phyloP scores from a whole-genome alignment of 2,888 invertebrate species.

The Emmelina monodactyla region DNA sequence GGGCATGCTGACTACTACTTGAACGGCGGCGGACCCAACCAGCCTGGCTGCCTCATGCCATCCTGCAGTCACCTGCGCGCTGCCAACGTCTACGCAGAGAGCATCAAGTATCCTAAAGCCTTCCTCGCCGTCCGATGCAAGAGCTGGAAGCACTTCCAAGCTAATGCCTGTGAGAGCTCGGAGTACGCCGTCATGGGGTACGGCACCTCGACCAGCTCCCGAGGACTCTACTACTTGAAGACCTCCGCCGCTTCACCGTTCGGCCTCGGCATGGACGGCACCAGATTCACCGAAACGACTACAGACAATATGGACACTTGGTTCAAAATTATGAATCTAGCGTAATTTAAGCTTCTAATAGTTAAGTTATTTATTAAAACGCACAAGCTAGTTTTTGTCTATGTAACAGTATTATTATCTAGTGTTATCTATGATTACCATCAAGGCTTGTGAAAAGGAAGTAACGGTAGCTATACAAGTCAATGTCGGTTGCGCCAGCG shows the following conservation, averaged over 20 bases:
- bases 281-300: slow-evolving; percentile 22
- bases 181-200: slow-evolving; percentile 47
- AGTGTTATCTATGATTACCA: no score
- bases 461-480: no score
- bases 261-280: slow-evolving; percentile 49
- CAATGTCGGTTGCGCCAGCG: no score
- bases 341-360: slow-evolving; percentile 17
- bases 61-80: slow-evolving; percentile 57
- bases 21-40: slow-evolving; percentile 73
- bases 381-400: neutral
- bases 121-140: slow-evolving; percentile 43
- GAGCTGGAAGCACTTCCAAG: slow-evolving; percentile 45
- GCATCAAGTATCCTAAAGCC: slow-evolving; percentile 41
- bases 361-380: neutral
- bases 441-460: no score
- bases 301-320: slow-evolving; percentile 22
- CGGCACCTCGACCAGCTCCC: slow-evolving; percentile 44
- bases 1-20: slow-evolving; percentile 80
- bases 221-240: slow-evolving; percentile 51
- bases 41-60: slow-evolving; percentile 72
- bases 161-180: slow-evolving; percentile 36
- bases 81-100: slow-evolving; percentile 48
- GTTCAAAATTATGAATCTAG: slow-evolving; percentile 28
- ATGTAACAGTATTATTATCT: no score
- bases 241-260: slow-evolving; percentile 40